Evolutionary conservation across 2,797 vertebrate genomes (phyloP).

Genomic region (Sebastes hubbsi): DNA sequence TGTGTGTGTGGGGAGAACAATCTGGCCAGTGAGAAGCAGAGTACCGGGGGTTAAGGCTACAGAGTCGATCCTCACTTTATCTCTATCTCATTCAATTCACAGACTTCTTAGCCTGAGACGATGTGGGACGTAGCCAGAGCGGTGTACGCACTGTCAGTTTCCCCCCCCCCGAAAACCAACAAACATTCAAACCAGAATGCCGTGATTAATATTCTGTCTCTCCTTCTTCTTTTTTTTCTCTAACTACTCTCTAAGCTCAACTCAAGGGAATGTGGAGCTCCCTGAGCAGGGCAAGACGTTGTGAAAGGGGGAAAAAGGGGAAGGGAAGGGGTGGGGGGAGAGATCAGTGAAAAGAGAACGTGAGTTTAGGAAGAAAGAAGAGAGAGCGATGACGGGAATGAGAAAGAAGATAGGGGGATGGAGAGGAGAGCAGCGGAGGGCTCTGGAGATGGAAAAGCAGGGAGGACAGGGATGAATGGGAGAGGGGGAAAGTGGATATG

Average conservation of each 20-base stretch:
- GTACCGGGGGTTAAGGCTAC: conserved; percentile 54
- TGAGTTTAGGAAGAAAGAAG: conserved; percentile 38
- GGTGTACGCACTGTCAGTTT: neutral
- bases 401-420: conserved; percentile 31
- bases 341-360: conserved; percentile 45
- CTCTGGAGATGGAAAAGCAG: conserved; percentile 55
- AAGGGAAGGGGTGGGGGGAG: neutral
- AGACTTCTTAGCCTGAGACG: neutral
- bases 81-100: conserved; percentile 31
- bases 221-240: conserved; percentile 23
- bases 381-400: conserved; percentile 33
- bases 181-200: conserved; percentile 19
- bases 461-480: conserved; percentile 51
- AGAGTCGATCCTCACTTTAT: conserved; percentile 38
- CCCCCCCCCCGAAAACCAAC: neutral
- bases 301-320: conserved; percentile 7
- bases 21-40: conserved; percentile 83
- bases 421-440: conserved; percentile 22
- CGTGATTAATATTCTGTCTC: conserved; percentile 44
- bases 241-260: conserved; percentile 65
- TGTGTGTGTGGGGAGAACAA: conserved; percentile 79
- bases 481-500: conserved; percentile 62
- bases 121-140: neutral
- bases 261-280: conserved; percentile 74
- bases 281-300: conserved; percentile 38